Conservation (phyloP, 2,888 invertebrate species). For the Drosophila robusta region DNA sequence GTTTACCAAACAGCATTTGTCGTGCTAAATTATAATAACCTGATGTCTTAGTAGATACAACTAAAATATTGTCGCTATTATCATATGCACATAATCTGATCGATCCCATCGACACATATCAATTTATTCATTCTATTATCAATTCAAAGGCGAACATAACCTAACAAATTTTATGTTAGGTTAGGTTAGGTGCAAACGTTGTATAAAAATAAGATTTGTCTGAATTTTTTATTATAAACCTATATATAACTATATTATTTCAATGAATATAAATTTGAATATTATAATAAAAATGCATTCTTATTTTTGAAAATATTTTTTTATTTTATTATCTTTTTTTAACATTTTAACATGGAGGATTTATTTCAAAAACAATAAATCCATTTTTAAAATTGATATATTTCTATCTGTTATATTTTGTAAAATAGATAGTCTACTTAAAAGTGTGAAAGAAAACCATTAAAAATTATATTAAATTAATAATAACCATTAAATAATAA, state of each 20-base stretch:
- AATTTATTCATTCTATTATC: not conserved
- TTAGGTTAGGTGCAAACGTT: not conserved
- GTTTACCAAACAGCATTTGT: constrained; percentile 1
- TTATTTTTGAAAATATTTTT: not conserved
- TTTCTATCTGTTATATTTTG: no score
- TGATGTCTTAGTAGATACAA: constrained; percentile 1
- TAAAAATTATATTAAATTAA: no score
- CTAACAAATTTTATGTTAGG: not conserved
- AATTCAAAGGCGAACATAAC: not conserved
- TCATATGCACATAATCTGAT: not conserved
- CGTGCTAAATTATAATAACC: constrained; percentile 18
- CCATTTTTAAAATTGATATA: no score
- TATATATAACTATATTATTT: no score
- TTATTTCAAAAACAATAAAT: no score
- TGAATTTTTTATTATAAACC: not conserved
- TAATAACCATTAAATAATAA: no score
- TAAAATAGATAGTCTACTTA: no score
- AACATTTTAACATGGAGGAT: no score
- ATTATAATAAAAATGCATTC: no score
- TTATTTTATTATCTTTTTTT: no score
- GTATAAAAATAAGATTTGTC: not conserved
- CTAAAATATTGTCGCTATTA: not conserved
- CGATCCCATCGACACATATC: not conserved
- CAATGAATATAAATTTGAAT: no score
- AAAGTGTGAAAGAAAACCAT: no score